Evolutionary conservation across 2,113 vertebrate species (phyloP).

Genomic region (Strix uralensis): DNA sequence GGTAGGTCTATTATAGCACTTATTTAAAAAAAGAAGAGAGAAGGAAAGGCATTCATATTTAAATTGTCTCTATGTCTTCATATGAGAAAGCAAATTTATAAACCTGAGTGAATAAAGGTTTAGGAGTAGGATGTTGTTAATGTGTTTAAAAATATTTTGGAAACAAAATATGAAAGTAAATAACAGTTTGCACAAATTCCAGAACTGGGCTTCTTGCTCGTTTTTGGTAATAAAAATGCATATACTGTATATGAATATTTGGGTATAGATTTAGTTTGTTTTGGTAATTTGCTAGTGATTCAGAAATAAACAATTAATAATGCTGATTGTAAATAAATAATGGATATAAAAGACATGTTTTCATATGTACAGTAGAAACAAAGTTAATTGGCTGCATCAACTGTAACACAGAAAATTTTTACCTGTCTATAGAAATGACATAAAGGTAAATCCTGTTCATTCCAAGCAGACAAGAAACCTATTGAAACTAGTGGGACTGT

Average conservation of each 20-base stretch:
- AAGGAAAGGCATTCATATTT: conserved; percentile 63
- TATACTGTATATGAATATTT: not conserved
- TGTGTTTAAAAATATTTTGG: conserved; percentile 38
- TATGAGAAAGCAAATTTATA: conserved; percentile 48
- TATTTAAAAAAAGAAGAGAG: conserved; percentile 62
- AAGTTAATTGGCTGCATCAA: not conserved
- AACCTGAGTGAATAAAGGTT: conserved; percentile 35
- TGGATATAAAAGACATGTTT: not conserved
- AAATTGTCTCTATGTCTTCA: conserved; percentile 47
- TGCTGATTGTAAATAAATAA: not conserved
- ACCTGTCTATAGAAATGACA: not conserved
- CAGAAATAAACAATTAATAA: not conserved
- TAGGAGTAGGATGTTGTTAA: conserved; percentile 25
- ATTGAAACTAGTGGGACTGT: not conserved
- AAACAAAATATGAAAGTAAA: conserved; percentile 8
- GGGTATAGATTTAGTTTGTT: not conserved
- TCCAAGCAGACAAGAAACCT: not conserved
- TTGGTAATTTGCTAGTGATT: not conserved
- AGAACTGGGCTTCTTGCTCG: not conserved
- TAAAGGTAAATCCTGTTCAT: not conserved
- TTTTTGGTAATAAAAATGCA: not conserved
- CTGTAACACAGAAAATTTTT: not conserved
- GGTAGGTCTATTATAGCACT: conserved; percentile 67
- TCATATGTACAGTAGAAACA: not conserved
- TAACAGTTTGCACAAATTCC: not conserved